These are phyloP conservation scores for Erpetoichthys calabaricus DNA, from an alignment of 2,797 vertebrate genomes.

Conservation along the genomic window DNA sequence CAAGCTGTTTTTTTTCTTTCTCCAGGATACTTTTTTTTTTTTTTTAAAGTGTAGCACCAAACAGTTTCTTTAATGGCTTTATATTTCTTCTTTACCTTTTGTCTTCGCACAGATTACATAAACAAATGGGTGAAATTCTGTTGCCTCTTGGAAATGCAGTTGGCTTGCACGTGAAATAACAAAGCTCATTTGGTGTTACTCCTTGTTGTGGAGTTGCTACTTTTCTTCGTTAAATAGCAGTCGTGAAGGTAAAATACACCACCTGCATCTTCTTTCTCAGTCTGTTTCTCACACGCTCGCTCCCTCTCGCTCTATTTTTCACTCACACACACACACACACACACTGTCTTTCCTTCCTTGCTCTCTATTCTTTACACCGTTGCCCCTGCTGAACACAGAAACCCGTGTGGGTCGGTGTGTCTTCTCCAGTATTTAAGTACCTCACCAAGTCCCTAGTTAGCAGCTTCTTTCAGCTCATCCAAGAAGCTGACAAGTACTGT, in stretches of 20 bases:
- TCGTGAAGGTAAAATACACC: slow-evolving; percentile 29
- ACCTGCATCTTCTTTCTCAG: slow-evolving; percentile 30
- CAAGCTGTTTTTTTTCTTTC: slow-evolving; percentile 36
- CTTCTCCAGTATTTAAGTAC: slow-evolving; percentile 91
- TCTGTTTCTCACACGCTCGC: slow-evolving; percentile 11
- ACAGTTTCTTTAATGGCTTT: no score
- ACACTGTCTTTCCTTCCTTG: slow-evolving; percentile 35
- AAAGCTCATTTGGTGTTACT: no score
- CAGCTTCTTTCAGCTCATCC: slow-evolving; percentile 93
- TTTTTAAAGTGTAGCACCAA: no score
- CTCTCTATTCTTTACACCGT: slow-evolving; percentile 12
- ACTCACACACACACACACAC: slow-evolving; percentile 14
- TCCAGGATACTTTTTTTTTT: not conserved
- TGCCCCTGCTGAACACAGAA: slow-evolving; percentile 52
- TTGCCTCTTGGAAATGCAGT: no score
- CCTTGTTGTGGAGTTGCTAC: slow-evolving; percentile 14
- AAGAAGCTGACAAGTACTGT: slow-evolving; percentile 98
- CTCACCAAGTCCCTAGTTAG: slow-evolving; percentile 93
- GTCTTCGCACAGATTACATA: no score
- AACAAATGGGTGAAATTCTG: no score
- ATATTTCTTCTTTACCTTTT: no score
- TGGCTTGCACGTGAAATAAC: no score
- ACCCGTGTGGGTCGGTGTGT: slow-evolving; percentile 58
- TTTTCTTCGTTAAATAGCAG: slow-evolving; percentile 30
- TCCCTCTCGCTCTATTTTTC: slow-evolving; percentile 19